Evolutionary conservation across 2,797 vertebrate species (phyloP).

Genomic region (Notolepis coatsorum): DNA sequence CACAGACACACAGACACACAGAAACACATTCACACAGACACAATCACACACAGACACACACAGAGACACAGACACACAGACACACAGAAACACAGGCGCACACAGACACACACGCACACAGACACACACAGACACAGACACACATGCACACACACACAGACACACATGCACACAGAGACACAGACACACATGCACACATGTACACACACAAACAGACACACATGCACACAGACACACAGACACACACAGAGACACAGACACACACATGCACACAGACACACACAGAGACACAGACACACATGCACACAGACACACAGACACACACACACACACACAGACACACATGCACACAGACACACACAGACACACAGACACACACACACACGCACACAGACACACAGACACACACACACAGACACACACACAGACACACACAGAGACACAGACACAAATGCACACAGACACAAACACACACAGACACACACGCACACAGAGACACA

Average conservation of each 20-base stretch:
- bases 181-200: slow-evolving; percentile 1
- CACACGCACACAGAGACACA: too few species aligned
- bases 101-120: background rate
- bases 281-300: background rate
- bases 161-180: too few species aligned
- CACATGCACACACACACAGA: too few species aligned
- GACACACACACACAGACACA: background rate
- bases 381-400: slow-evolving; percentile 22
- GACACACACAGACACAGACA: background rate
- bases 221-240: slow-evolving; percentile 28
- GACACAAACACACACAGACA: too few species aligned
- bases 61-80: slow-evolving; percentile 41
- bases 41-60: slow-evolving; percentile 1
- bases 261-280: background rate
- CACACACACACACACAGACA: too few species aligned
- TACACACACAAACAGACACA: too few species aligned
- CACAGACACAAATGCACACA: too few species aligned
- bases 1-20: too few species aligned
- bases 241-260: slow-evolving; percentile 46
- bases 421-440: background rate
- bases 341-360: too few species aligned
- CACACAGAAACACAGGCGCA: slow-evolving; percentile 13
- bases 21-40: too few species aligned
- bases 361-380: too few species aligned
- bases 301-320: background rate